Percentiles rank a stretch among this genome's conserved stretches.
phyloP scores from a whole-genome alignment of 2,888 invertebrate species.

The Aquatica leii region DNA sequence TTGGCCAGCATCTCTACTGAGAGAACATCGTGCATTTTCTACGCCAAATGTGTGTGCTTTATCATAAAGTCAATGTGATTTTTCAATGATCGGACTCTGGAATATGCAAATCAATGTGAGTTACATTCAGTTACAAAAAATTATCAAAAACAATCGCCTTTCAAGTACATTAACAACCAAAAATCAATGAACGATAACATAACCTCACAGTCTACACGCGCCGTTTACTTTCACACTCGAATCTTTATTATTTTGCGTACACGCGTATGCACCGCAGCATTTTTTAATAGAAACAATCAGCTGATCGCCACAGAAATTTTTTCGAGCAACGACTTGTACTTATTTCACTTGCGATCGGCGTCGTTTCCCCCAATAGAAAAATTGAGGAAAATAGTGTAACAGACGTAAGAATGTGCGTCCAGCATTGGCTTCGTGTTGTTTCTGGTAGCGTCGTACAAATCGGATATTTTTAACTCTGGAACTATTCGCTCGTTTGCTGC shows the following conservation, averaged over 20 bases:
- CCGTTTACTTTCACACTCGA: constrained; percentile 23
- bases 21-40: constrained; percentile 49
- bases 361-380: not conserved
- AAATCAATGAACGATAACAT: constrained; percentile 31
- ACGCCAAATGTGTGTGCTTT: constrained; percentile 47
- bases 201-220: constrained; percentile 51
- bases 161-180: no score
- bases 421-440: constrained; percentile 35
- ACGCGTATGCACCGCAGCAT: not conserved
- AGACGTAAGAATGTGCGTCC: constrained; percentile 33
- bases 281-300: not conserved
- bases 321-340: not conserved
- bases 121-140: constrained; percentile 33
- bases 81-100: constrained; percentile 44
- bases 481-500: constrained; percentile 59
- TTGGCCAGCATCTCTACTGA: constrained; percentile 48
- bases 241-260: not conserved
- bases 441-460: constrained; percentile 44
- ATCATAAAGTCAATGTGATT: constrained; percentile 39
- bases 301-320: not conserved
- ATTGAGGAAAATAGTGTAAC: constrained; percentile 15
- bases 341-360: not conserved
- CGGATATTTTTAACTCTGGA: constrained; percentile 59
- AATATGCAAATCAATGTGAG: constrained; percentile 50
- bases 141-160: constrained; percentile 8